phyloP scores from a whole-genome alignment of 1,140 invertebrate genomes.

The Vanessa atalanta region DNA sequence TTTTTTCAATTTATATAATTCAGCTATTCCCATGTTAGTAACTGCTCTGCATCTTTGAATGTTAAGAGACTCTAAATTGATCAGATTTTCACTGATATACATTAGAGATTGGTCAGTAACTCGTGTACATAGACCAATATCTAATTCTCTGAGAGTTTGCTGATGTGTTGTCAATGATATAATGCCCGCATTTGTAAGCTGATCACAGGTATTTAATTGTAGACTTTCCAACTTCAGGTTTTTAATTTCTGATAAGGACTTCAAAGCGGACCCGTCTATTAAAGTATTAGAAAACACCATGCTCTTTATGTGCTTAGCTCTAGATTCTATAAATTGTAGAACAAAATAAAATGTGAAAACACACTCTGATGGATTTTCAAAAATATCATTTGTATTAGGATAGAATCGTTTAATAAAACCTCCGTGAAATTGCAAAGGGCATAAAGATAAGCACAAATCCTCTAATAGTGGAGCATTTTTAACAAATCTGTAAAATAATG shows the following conservation, averaged over 20 bases:
- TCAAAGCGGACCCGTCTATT: conserved; percentile 84
- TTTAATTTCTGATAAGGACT: conserved; percentile 78
- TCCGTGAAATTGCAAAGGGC: conserved; percentile 86
- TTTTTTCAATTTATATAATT: conserved; percentile 80
- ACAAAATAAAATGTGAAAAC: conserved; percentile 87
- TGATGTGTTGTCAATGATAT: conserved; percentile 81
- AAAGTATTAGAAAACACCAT: conserved; percentile 85
- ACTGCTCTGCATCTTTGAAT: conserved; percentile 83
- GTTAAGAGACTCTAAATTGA: conserved; percentile 81
- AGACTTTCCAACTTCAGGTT: conserved; percentile 82
- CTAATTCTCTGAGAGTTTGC: conserved; percentile 81
- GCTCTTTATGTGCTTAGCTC: conserved; percentile 80
- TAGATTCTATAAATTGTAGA: conserved; percentile 81
- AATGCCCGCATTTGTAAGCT: conserved; percentile 84
- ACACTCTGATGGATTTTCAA: conserved; percentile 83
- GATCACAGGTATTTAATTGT: conserved; percentile 83
- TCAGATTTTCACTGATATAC: conserved; percentile 81
- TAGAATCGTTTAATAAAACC: conserved; percentile 85
- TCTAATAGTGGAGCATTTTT: conserved; percentile 82
- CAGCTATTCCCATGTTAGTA: conserved; percentile 82
- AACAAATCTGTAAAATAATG: conserved; percentile 84
- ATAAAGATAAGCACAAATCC: conserved; percentile 83
- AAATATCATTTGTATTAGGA: conserved; percentile 72
- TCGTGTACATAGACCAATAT: conserved; percentile 83
- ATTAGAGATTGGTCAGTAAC: conserved; percentile 83